A percentile compares a stretch with the other conserved stretches of the same genome.
phyloP scores from a whole-genome alignment of 1,140 invertebrate species.

The Carposina sasakii region DNA sequence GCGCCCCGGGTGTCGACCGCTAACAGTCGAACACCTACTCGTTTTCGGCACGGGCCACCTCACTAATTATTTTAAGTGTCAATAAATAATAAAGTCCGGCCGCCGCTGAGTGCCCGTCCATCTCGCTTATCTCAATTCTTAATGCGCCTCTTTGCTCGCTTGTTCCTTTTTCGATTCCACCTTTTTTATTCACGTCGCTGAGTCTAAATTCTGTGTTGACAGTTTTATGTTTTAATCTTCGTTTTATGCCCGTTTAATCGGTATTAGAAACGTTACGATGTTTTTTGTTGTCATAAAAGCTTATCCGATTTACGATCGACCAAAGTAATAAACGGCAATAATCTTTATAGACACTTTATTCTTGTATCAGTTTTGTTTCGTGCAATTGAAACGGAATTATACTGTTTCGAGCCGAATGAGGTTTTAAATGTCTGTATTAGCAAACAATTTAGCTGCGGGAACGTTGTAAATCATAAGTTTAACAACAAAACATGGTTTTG shows the following conservation, averaged over 20 bases:
- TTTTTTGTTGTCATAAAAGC: slow-evolving; percentile 27
- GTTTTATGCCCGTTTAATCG: slow-evolving; percentile 50
- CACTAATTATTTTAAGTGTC: slow-evolving; percentile 70
- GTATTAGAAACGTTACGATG: slow-evolving; percentile 34
- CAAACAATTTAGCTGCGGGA: slow-evolving; percentile 2
- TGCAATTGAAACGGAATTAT: no score
- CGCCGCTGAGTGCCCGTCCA: slow-evolving; percentile 62
- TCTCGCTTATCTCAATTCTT: slow-evolving; percentile 69
- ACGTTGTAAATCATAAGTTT: slow-evolving; percentile 40
- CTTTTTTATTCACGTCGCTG: slow-evolving; percentile 44
- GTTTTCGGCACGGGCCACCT: slow-evolving; percentile 64
- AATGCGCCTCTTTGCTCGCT: slow-evolving; percentile 67
- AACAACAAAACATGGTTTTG: slow-evolving; percentile 43
- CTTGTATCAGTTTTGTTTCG: no score
- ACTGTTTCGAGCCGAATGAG: not conserved
- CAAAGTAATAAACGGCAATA: slow-evolving; percentile 21
- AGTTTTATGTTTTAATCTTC: slow-evolving; percentile 70
- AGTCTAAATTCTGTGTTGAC: slow-evolving; percentile 65
- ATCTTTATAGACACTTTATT: slow-evolving; percentile 22
- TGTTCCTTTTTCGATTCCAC: slow-evolving; percentile 49
- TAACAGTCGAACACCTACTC: no score
- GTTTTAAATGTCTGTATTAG: slow-evolving; percentile 14
- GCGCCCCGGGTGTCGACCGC: slow-evolving; percentile 4
- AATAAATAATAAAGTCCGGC: slow-evolving; percentile 70
- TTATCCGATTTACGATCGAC: slow-evolving; percentile 44